Conservation (phyloP, 2,888 invertebrate species). For the Tetragonula carbonaria region DNA sequence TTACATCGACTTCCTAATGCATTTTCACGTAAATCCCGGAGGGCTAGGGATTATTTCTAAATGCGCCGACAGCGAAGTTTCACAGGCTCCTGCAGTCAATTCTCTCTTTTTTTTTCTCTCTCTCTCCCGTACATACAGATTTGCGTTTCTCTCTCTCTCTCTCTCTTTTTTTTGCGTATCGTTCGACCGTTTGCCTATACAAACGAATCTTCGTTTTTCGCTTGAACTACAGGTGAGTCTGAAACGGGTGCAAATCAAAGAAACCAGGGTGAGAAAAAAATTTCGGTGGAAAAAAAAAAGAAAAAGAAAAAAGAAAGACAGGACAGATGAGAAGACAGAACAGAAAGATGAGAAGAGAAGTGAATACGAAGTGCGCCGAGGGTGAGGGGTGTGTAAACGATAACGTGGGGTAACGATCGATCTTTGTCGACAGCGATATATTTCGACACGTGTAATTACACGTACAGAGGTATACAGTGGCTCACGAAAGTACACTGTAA, state of each 20-base stretch:
- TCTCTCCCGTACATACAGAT: constrained; percentile 47
- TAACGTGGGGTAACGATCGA: neutral
- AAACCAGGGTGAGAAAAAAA: constrained; percentile 74
- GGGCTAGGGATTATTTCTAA: constrained; percentile 56
- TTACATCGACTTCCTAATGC: constrained; percentile 65
- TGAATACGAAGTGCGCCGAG: constrained; percentile 68
- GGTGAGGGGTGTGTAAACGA: constrained; percentile 37
- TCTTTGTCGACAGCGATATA: neutral
- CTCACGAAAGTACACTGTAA: neutral
- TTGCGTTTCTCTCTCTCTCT: constrained; percentile 29
- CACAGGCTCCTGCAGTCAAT: constrained; percentile 64
- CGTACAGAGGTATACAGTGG: neutral
- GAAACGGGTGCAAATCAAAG: constrained; percentile 80
- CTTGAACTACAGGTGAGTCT: constrained; percentile 81
- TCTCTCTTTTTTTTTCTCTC: constrained; percentile 43
- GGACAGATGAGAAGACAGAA: no score
- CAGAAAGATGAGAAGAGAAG: constrained; percentile 36
- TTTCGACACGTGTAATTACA: neutral
- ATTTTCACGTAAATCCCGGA: constrained; percentile 63
- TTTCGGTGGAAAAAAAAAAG: constrained; percentile 45
- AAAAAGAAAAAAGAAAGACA: neutral
- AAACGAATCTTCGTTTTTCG: constrained; percentile 63
- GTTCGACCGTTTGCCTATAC: constrained; percentile 27
- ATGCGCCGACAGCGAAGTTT: constrained; percentile 62
- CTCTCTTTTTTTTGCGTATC: constrained; percentile 20